Conservation (phyloP, 2,113 vertebrate genomes). For the Myocastor coypus region DNA sequence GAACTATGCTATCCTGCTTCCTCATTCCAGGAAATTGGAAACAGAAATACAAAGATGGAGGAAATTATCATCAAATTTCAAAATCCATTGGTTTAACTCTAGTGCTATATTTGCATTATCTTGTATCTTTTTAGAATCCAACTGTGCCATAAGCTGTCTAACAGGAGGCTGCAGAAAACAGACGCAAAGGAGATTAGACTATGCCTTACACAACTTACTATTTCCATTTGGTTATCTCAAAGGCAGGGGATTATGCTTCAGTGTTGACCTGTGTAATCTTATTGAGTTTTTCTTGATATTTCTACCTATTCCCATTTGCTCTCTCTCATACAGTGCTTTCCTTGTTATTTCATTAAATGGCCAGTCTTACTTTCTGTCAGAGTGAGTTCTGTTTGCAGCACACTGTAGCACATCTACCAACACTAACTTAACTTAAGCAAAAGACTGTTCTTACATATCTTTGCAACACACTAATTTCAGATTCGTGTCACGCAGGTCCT, state of each 20-base stretch:
- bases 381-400: neutral
- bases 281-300: conserved; percentile 63
- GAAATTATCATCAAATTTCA: conserved; percentile 34
- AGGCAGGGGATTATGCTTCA: conserved; percentile 36
- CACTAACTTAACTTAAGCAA: neutral
- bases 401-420: neutral
- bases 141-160: conserved; percentile 34
- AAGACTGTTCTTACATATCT: conserved; percentile 3
- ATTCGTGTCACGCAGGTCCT: neutral
- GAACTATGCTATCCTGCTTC: neutral
- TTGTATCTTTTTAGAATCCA: neutral
- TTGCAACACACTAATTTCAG: neutral
- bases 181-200: conserved; percentile 62
- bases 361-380: conserved; percentile 33
- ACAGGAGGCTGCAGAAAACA: conserved; percentile 57
- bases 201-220: conserved; percentile 49
- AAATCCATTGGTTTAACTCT: conserved; percentile 44
- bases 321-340: neutral
- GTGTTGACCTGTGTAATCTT: conserved; percentile 26
- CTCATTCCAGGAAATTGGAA: neutral
- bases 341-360: conserved; percentile 48
- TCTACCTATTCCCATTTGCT: conserved; percentile 39
- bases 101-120: conserved; percentile 22
- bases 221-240: conserved; percentile 64
- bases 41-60: conserved; percentile 43